A percentile compares a stretch with the other conserved stretches of the same genome.
Evolutionary conservation across 1,140 invertebrate genomes (phyloP).

Genomic region (Cotesia chilonis): DNA sequence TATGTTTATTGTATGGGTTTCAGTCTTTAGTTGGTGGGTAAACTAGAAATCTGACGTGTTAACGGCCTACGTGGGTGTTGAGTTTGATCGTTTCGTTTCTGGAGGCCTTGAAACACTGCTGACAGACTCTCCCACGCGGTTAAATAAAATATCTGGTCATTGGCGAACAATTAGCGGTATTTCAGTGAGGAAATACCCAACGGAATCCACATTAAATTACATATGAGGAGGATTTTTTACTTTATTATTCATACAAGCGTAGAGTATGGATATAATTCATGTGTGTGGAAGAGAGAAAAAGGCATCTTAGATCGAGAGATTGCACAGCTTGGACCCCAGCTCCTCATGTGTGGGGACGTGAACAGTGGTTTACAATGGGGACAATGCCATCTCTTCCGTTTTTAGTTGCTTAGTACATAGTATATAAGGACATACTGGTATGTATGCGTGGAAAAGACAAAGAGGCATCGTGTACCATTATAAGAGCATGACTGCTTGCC

Average conservation of each 20-base stretch:
- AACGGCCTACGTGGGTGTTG: conserved; percentile 12
- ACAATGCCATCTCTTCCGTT: conserved; percentile 49
- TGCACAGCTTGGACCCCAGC: too few relatives aligned
- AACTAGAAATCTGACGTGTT: background rate
- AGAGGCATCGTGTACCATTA: background rate
- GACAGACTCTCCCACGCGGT: conserved; percentile 29
- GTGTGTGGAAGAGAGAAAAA: background rate
- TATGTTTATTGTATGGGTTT: background rate
- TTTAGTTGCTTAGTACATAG: background rate
- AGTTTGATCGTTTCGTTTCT: background rate
- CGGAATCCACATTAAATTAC: conserved; percentile 3
- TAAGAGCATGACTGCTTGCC: background rate
- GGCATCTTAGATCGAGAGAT: background rate
- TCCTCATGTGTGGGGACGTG: background rate
- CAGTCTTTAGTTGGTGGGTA: background rate
- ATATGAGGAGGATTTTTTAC: background rate
- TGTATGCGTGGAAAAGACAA: background rate
- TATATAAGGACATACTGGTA: background rate
- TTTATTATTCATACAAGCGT: background rate
- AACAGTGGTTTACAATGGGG: conserved; percentile 41
- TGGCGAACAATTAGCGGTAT: conserved; percentile 50
- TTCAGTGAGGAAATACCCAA: conserved; percentile 27
- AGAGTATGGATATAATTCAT: background rate
- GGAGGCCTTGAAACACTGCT: conserved; percentile 9
- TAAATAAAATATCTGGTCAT: conserved; percentile 46